Base-by-base conservation (phyloP, 2,888 invertebrate species). In the Parapristionchus giblindavisi region DNA sequence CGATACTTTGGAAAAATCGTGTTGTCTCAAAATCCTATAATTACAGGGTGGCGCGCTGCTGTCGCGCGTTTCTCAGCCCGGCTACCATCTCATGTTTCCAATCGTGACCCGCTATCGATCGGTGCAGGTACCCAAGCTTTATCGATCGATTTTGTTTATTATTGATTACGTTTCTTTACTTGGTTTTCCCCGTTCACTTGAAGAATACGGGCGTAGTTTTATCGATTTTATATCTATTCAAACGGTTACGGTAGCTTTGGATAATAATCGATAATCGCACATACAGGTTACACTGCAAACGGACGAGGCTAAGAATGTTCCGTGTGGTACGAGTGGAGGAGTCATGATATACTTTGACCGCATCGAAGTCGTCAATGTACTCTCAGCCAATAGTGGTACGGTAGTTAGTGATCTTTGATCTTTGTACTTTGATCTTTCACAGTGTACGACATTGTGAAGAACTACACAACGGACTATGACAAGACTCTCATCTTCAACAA, bases 291-390 rank as follows among this genome's bases (percentile, higher is more conserved):
- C 94, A 51, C 90, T 95, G 60, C 94, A 95, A 90, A 94, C 94
- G 8, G 94, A 95, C 90, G 94, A 95, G 90, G 94, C 94, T 5
- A 94, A 93, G 87, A 95, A 95, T 91, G 94, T 95, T n/a, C 94
- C 95, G 0, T 95, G 95, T 89, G 95, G 95, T 54, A 95, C 95
- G 4, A 94, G 94, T 88, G 94, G 95, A 63, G 95, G 95, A 75
- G 94, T 95, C 0, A 94, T 95, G 92, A 94, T 95, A 83, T 94
- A 94, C 89, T 94, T 95, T 90, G 94, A 95, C 88, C 91, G 94
- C 82, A 94, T 95, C 84, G 94, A 95, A 91, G 94, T 95, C 79
- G 94, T 95, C 2, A 95, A 95, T 89, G 92, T 94, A 87, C 89
- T 95, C 74, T 92, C 92, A 87, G 89, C 92, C 48, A 89, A 89